Percentiles rank a stretch among this genome's conserved stretches.
phyloP scores from a whole-genome alignment of 2,797 vertebrate genomes.

The Ceryle rudis region DNA sequence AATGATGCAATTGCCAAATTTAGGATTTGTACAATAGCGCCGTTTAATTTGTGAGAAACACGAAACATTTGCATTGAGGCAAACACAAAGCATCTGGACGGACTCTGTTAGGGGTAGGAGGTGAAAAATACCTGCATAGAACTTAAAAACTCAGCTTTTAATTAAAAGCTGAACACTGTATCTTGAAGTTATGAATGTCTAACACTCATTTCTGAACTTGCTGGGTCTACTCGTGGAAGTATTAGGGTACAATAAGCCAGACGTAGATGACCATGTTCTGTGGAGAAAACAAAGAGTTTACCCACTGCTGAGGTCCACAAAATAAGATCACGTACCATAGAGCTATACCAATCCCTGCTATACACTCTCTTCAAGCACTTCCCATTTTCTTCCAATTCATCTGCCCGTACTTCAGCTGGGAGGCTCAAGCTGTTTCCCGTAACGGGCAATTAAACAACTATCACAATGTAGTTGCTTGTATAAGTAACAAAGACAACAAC shows the following conservation, averaged over 20 bases:
- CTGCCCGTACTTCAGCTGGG: background rate
- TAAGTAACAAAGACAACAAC: background rate
- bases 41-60: slow-evolving; percentile 35
- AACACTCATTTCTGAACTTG: background rate
- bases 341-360: background rate
- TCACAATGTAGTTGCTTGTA: background rate
- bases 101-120: slow-evolving; percentile 35
- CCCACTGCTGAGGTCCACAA: background rate
- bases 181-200: background rate
- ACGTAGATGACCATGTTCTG: background rate
- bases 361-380: background rate
- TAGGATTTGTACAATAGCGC: slow-evolving; percentile 56
- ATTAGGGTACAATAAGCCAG: background rate
- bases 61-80: slow-evolving; percentile 27
- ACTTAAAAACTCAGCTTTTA: background rate
- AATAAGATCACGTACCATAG: background rate
- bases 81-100: slow-evolving; percentile 49
- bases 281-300: background rate
- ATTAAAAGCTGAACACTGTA: background rate
- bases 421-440: background rate
- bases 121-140: background rate
- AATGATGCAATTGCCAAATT: slow-evolving; percentile 27
- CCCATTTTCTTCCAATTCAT: background rate
- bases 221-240: background rate
- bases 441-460: background rate